Conservation (phyloP, 2,888 invertebrate genomes). For the Acrocyrtus sp. region DNA sequence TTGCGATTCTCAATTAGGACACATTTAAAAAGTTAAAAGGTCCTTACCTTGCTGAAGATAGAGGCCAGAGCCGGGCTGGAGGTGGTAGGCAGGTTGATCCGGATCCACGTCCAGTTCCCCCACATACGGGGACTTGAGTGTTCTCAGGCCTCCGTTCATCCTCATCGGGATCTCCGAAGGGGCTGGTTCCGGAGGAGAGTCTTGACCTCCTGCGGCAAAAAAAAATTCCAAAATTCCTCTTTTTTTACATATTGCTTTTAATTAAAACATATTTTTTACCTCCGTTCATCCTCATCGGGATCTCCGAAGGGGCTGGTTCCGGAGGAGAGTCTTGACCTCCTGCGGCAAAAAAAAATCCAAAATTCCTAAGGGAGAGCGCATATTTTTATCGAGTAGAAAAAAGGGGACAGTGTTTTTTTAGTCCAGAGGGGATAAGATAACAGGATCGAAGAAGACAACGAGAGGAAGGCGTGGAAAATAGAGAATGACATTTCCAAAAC, state of each 20-base stretch:
- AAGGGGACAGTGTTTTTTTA: too few relatives aligned
- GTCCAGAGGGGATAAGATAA: too few relatives aligned
- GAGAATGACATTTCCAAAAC: too few relatives aligned
- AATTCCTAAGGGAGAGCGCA: too few relatives aligned
- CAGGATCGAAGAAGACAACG: too few relatives aligned
- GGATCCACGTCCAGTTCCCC: conserved; percentile 56
- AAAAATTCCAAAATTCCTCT: conserved; percentile 6
- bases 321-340: conserved; percentile 63
- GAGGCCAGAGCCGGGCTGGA: conserved; percentile 59
- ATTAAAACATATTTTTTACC: too few relatives aligned
- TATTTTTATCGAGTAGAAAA: too few relatives aligned
- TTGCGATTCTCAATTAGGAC: too few relatives aligned
- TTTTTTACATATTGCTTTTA: too few relatives aligned
- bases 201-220: conserved; percentile 56
- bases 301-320: conserved; percentile 63
- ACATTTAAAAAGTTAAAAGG: neutral
- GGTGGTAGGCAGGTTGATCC: conserved; percentile 61
- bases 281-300: conserved; percentile 63
- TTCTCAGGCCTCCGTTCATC: conserved; percentile 61
- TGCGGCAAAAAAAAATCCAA: too few relatives aligned
- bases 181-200: conserved; percentile 63
- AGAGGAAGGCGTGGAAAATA: too few relatives aligned
- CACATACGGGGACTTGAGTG: conserved; percentile 59
- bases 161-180: conserved; percentile 63
- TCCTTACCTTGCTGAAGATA: conserved; percentile 62